These are phyloP conservation scores for Gracilinanus agilis DNA, from an alignment of 2,113 vertebrate species.

Conservation along the genomic window DNA sequence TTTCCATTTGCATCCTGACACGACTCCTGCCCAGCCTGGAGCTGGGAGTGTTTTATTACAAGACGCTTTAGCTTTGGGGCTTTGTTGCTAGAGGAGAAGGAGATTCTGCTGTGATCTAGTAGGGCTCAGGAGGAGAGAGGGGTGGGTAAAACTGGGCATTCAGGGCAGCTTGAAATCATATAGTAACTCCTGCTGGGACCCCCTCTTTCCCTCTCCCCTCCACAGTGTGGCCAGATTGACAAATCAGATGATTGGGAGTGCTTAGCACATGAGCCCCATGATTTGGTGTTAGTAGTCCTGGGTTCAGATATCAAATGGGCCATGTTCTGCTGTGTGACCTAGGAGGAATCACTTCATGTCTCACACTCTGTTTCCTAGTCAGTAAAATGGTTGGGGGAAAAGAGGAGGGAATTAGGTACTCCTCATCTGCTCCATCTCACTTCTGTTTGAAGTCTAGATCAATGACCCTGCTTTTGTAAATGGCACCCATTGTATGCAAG, in stretches of 20 bases:
- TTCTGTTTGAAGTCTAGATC: neutral
- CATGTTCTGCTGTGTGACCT: neutral
- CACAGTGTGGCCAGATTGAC: neutral
- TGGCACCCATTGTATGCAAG: neutral
- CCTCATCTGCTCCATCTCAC: neutral
- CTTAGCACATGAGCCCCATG: neutral
- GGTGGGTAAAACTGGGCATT: neutral
- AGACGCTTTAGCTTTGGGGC: neutral
- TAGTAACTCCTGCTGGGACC: neutral
- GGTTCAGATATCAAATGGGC: neutral
- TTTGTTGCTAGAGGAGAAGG: neutral
- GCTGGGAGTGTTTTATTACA: constrained; percentile 1
- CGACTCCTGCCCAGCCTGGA: constrained; percentile 4
- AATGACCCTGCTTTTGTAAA: neutral
- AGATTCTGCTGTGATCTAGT: neutral
- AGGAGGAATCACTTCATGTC: neutral
- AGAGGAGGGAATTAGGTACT: neutral
- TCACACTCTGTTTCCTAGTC: neutral
- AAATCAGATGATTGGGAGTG: neutral
- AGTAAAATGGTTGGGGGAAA: neutral
- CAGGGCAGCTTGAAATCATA: neutral
- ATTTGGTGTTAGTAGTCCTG: neutral
- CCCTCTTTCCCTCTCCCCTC: rapidly evolving
- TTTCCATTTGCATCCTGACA: constrained; percentile 19
- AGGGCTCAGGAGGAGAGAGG: neutral